Conservation (phyloP, 2,797 vertebrate species). For the Cyclopterus lumpus region DNA sequence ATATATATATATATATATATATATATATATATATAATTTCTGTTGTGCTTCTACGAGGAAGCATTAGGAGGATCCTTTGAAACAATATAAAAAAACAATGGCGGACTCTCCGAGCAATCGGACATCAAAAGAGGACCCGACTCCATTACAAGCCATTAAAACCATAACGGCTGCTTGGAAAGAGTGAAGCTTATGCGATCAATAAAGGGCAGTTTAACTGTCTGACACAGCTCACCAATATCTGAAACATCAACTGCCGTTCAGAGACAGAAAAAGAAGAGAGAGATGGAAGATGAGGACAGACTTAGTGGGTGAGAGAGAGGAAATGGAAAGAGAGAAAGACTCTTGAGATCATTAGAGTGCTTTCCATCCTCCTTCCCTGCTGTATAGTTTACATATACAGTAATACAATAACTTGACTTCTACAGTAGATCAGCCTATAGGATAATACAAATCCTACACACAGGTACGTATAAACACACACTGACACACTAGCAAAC, state of each 20-base stretch:
- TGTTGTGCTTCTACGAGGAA: constrained; percentile 18
- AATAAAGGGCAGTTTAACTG: constrained; percentile 83
- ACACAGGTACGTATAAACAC: not conserved
- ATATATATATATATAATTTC: too few species aligned
- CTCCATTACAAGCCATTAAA: constrained; percentile 87
- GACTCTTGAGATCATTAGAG: constrained; percentile 54
- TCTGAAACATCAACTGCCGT: constrained; percentile 81
- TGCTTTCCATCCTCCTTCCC: constrained; percentile 46
- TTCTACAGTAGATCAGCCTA: constrained; percentile 9
- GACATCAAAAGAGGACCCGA: constrained; percentile 75
- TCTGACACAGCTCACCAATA: constrained; percentile 85
- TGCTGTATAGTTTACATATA: constrained; percentile 30
- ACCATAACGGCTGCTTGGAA: constrained; percentile 78
- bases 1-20: too few species aligned
- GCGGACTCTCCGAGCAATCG: constrained; percentile 60
- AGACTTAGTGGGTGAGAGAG: constrained; percentile 57
- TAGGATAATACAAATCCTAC: constrained; percentile 23
- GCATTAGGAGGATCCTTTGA: constrained; percentile 58
- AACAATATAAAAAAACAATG: constrained; percentile 67
- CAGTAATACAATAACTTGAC: constrained; percentile 35
- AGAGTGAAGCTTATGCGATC: constrained; percentile 79
- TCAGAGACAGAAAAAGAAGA: constrained; percentile 24
- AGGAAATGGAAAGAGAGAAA: constrained; percentile 61
- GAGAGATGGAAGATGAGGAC: constrained; percentile 21
- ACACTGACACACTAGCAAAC: not conserved